Evolutionary conservation across 2,113 vertebrate genomes (phyloP).

Genomic region (Zosterops japonicus): DNA sequence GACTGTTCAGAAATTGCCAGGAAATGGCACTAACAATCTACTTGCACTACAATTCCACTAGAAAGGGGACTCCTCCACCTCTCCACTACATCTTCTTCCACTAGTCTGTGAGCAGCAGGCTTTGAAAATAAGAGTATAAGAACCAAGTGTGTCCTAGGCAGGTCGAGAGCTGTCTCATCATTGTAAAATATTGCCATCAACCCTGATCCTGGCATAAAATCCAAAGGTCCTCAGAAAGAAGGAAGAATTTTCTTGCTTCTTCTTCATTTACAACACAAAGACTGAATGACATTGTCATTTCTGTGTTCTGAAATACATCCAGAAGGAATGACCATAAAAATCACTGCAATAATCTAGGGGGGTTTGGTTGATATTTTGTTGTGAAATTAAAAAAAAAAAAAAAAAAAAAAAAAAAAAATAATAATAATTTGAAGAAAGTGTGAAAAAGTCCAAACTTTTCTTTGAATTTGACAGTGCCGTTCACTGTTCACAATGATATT

Average conservation of each 20-base stretch:
- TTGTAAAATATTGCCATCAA: not conserved
- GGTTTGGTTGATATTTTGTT: rapidly evolving
- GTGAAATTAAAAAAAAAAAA: too few relatives aligned
- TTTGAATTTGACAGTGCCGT: not conserved
- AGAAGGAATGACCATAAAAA: not conserved
- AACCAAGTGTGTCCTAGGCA: rapidly evolving
- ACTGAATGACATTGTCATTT: not conserved
- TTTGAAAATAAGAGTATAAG: not conserved
- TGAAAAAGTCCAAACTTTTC: not conserved
- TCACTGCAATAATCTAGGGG: not conserved
- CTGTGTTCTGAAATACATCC: not conserved
- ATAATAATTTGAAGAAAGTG: not conserved
- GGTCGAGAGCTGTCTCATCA: not conserved
- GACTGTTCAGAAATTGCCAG: not conserved
- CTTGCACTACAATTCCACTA: not conserved
- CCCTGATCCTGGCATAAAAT: not conserved
- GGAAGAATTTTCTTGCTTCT: not conserved
- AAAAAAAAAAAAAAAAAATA: too few relatives aligned
- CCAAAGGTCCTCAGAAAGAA: not conserved
- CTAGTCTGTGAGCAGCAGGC: not conserved
- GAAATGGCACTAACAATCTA: not conserved
- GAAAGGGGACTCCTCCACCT: not conserved
- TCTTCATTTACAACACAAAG: not conserved
- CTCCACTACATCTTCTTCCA: not conserved
- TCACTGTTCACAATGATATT: not conserved